Conservation (phyloP, 2,888 invertebrate species). For the Dynastes hyllus region DNA sequence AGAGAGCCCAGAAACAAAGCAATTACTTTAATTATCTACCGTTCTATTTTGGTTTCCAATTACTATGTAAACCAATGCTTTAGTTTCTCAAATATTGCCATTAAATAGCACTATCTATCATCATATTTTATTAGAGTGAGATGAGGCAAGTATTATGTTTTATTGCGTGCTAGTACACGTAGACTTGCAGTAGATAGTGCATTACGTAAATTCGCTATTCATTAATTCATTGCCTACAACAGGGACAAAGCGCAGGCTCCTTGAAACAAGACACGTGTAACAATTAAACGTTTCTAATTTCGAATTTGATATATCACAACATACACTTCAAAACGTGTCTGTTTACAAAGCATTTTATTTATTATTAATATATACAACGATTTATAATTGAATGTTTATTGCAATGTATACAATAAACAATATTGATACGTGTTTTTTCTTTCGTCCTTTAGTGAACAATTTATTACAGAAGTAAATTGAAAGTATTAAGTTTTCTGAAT, state of each 20-base stretch:
- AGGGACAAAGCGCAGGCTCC: constrained; percentile 25
- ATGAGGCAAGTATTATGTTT: constrained; percentile 34
- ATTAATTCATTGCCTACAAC: constrained; percentile 18
- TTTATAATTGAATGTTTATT: background rate
- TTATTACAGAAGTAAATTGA: too few species aligned
- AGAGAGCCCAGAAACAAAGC: background rate
- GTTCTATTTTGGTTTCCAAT: background rate
- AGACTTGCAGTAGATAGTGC: constrained; percentile 12
- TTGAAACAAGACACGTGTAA: constrained; percentile 40
- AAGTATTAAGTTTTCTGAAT: too few species aligned
- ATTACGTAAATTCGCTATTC: constrained; percentile 33
- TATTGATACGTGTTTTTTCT: background rate
- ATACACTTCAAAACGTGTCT: background rate
- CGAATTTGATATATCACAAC: constrained; percentile 7
- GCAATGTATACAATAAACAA: background rate
- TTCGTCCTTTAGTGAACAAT: too few species aligned
- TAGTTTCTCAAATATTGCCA: constrained; percentile 23
- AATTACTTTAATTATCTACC: constrained; percentile 20
- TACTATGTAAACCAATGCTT: background rate
- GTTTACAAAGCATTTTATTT: background rate
- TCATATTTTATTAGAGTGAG: constrained; percentile 11
- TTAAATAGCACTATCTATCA: constrained; percentile 20
- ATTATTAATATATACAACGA: background rate
- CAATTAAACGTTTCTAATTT: constrained; percentile 26
- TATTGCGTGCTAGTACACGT: constrained; percentile 24